phyloP scores from a whole-genome alignment of 2,113 vertebrate genomes.

The Desmodus rotundus region DNA sequence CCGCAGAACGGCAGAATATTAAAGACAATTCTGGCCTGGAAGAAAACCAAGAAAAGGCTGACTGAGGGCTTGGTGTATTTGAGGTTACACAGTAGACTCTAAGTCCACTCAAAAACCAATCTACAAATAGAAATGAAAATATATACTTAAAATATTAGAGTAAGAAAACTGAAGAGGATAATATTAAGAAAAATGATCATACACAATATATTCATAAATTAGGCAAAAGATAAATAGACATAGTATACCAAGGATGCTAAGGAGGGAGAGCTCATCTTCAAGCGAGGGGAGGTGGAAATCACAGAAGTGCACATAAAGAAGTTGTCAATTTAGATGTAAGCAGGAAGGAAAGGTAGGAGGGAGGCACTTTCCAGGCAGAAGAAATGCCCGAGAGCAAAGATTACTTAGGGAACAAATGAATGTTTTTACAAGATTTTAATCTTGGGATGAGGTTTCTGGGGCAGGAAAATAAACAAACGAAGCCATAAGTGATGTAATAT shows the following conservation, averaged over 20 bases:
- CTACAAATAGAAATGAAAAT: slow-evolving; percentile 16
- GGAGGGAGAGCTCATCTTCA: not conserved
- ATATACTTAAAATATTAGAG: not conserved
- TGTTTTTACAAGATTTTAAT: slow-evolving; percentile 31
- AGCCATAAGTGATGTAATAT: not conserved
- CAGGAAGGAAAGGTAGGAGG: not conserved
- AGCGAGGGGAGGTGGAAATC: not conserved
- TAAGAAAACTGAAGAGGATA: not conserved
- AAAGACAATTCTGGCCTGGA: not conserved
- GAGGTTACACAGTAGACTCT: slow-evolving; percentile 6
- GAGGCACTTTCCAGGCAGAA: not conserved
- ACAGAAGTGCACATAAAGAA: not conserved
- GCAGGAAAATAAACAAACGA: not conserved
- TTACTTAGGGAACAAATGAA: not conserved
- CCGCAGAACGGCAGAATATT: not conserved
- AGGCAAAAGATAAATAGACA: not conserved
- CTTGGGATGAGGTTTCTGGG: not conserved
- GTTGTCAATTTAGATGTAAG: not conserved
- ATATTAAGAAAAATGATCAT: not conserved
- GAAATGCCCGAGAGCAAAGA: not conserved
- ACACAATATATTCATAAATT: slow-evolving; percentile 1
- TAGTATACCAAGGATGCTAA: not conserved
- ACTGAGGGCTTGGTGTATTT: not conserved
- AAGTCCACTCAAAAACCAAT: not conserved
- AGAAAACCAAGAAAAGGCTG: not conserved